Evolutionary conservation across 2,113 vertebrate genomes (phyloP), one percentile per base, ranked within the genome.

Genomic region (Mixornis gularis): DNA sequence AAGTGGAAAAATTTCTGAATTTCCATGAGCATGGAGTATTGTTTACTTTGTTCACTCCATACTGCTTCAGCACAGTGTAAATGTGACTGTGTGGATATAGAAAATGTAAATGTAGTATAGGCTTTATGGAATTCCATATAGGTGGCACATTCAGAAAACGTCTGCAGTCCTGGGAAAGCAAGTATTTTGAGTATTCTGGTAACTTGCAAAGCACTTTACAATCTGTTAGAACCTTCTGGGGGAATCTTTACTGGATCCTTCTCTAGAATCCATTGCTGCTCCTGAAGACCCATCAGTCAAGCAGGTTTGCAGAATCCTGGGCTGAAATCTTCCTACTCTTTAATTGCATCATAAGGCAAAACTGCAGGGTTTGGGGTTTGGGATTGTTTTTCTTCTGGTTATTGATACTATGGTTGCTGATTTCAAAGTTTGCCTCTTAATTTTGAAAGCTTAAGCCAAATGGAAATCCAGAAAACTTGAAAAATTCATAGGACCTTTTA

Each of bases 231-330:
- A 55, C 15, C 18, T 34, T 48, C 32, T 36, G 14, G 29, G 17
- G 24, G 15, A 60, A 34, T 82, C 36, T 74, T 68, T 66, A 30
- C 6, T 55, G 8, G 40, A 36, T 59, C 6, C 10, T 7, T 70
- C 43, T 72, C 7, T 41, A 74, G 36, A 49, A 51, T 49, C 15
- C 13, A 11, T 52, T 0, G 0, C 13, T 55, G 59, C 32, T 83
- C 12, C 63, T 85, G 41, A 56, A 64, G 25, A 44, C 9, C 34
- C 9, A 44, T 63, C 25, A 74, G 26, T 26, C 38, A 36, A 79
- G 25, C 22, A 69, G 74, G 4, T 64, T 87, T 70, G 30, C n/a
- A 71, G 68, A 80, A 30, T 85, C n/a, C 46, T 70, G 1, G 55
- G 30, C 18, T 90, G 59, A 77, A 80, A 41, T 79, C 8, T 32